Evolutionary conservation across 2,797 vertebrate species (phyloP).

Genomic region (Echeneis naucrates): DNA sequence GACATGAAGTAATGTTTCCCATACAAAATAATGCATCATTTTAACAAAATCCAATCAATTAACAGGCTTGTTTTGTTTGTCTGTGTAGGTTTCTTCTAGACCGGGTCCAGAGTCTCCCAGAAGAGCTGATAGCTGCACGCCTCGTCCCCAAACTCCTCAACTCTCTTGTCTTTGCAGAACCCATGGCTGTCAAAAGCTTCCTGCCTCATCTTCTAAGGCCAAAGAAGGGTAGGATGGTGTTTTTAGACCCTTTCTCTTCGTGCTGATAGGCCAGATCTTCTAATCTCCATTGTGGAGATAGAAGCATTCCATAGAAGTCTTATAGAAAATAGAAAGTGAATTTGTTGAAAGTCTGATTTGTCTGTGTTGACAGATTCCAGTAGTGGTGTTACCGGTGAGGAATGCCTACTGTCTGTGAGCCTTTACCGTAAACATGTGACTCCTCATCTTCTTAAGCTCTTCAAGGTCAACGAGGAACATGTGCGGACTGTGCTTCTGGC

Average conservation of each 20-base stretch:
- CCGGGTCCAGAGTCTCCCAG: constrained; percentile 90
- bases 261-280: not conserved
- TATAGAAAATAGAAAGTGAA: not conserved
- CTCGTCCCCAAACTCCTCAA: constrained; percentile 94
- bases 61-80: constrained; percentile 26
- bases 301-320: not conserved
- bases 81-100: constrained; percentile 91
- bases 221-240: constrained; percentile 87
- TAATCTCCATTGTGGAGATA: not conserved
- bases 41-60: not conserved
- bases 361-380: constrained; percentile 68
- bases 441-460: constrained; percentile 93
- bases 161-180: constrained; percentile 95
- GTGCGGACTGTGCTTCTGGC: constrained; percentile 92
- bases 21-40: not conserved
- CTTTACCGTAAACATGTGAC: constrained; percentile 92
- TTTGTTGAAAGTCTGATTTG: constrained; percentile 9
- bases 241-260: not conserved
- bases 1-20: not conserved
- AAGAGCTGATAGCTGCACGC: constrained; percentile 91
- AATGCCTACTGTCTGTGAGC: constrained; percentile 89
- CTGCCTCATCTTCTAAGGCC: constrained; percentile 95
- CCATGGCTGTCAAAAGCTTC: constrained; percentile 96
- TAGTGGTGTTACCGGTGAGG: constrained; percentile 70
- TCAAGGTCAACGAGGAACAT: constrained; percentile 94